phyloP scores from a whole-genome alignment of 2,113 vertebrate genomes.

The Neomonachus schauinslandi region DNA sequence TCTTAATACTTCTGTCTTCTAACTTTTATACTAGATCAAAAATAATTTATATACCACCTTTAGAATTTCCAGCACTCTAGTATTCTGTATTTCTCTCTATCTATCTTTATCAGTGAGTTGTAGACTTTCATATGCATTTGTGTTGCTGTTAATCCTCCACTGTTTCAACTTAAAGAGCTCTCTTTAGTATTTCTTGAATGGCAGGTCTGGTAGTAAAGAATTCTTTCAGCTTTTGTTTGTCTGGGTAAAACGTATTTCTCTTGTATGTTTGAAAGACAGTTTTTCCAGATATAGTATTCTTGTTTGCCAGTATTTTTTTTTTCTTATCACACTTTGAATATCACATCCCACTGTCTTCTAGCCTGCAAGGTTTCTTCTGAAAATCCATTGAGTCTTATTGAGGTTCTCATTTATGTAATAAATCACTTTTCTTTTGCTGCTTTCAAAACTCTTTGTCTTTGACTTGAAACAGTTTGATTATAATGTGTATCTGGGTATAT shows the following conservation, averaged over 20 bases:
- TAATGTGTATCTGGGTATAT: not conserved
- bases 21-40: not conserved
- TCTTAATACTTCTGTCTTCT: not conserved
- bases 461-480: not conserved
- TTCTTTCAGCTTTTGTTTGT: not conserved
- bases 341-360: not conserved
- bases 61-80: not conserved
- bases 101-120: not conserved
- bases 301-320: not conserved
- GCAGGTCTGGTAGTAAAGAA: not conserved
- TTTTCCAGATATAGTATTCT: not conserved
- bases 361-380: not conserved
- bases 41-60: not conserved
- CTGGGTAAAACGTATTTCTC: not conserved
- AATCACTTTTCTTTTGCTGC: not conserved
- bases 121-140: not conserved
- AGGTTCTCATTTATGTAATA: not conserved
- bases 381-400: not conserved
- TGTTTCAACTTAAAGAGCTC: not conserved
- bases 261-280: not conserved
- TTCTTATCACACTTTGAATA: not conserved
- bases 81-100: not conserved
- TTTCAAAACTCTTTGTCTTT: not conserved
- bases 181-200: not conserved
- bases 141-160: not conserved